Conservation (phyloP, 2,113 vertebrate genomes). For the Pelobates fuscus region DNA sequence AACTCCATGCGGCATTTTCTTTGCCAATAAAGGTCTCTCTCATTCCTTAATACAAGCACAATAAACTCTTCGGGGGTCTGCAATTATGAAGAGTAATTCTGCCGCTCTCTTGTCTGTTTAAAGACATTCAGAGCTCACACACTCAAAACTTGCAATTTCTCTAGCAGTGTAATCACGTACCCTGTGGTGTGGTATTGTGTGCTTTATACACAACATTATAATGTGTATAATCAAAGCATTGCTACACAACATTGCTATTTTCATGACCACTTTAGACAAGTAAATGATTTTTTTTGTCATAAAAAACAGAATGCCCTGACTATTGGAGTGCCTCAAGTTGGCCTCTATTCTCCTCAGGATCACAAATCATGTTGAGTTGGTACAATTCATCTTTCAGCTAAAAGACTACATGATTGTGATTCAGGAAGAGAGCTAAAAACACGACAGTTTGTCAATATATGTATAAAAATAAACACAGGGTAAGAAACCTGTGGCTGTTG, state of each 20-base stretch:
- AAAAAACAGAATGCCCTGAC: conserved; percentile 19
- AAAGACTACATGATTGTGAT: no score
- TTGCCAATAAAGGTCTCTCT: conserved; percentile 38
- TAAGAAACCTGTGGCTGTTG: no score
- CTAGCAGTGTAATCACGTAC: conserved; percentile 25
- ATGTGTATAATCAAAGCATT: conserved; percentile 32
- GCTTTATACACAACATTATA: conserved; percentile 33
- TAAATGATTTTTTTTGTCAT: conserved; percentile 24
- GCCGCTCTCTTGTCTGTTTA: conserved; percentile 47
- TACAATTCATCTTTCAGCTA: no score
- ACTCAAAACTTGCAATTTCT: conserved; percentile 44
- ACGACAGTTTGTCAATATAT: no score
- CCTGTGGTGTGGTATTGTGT: conserved; percentile 29
- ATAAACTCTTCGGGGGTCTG: conserved; percentile 47
- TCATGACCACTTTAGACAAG: conserved; percentile 52
- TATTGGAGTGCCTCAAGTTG: neutral
- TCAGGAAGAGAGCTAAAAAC: no score
- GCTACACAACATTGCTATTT: conserved; percentile 9
- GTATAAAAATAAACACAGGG: no score
- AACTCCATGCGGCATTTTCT: neutral
- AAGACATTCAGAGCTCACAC: conserved; percentile 35
- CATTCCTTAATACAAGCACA: conserved; percentile 34
- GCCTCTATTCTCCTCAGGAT: neutral
- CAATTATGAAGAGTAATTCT: conserved; percentile 42
- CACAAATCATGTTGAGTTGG: neutral